A percentile compares a stretch with the other conserved stretches of the same genome.
phyloP scores from a whole-genome alignment of 2,888 invertebrate species.

The Terebella lapidaria region DNA sequence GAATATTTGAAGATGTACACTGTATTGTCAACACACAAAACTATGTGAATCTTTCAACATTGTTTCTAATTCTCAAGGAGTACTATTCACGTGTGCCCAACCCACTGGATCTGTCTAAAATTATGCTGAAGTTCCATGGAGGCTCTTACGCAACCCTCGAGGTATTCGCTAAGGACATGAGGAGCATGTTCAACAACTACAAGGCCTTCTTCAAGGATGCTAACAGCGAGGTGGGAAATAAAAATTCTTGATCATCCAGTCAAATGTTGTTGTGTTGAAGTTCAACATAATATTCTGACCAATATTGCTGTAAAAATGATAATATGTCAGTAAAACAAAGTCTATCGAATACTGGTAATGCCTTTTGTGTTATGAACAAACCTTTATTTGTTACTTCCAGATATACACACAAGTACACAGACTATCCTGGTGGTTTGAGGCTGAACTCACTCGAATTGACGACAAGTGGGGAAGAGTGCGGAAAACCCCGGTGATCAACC shows the following conservation, averaged over 20 bases:
- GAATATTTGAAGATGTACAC: too few species aligned
- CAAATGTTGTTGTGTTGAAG: not conserved
- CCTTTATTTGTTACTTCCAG: constrained; percentile 7
- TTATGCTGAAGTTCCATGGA: constrained; percentile 20
- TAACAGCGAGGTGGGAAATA: constrained; percentile 7
- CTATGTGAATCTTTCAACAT: too few species aligned
- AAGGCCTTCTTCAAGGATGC: constrained; percentile 18
- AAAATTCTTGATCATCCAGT: not conserved
- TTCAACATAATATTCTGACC: too few species aligned
- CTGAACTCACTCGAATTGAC: constrained; percentile 9
- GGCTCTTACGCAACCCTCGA: constrained; percentile 15
- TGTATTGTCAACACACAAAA: too few species aligned
- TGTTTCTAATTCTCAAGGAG: too few species aligned
- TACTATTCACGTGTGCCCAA: constrained; percentile 18
- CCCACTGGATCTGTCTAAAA: constrained; percentile 23
- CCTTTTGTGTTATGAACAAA: too few species aligned
- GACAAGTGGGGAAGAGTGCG: not conserved
- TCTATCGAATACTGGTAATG: too few species aligned
- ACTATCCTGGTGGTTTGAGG: constrained; percentile 17
- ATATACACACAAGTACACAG: constrained; percentile 13
- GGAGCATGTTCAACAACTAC: constrained; percentile 20
- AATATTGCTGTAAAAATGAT: too few species aligned
- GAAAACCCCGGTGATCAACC: too few species aligned
- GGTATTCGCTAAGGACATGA: constrained; percentile 17
- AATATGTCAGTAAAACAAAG: too few species aligned